phyloP scores from a whole-genome alignment of 1,140 invertebrate species.

The Tribolium castaneum region DNA sequence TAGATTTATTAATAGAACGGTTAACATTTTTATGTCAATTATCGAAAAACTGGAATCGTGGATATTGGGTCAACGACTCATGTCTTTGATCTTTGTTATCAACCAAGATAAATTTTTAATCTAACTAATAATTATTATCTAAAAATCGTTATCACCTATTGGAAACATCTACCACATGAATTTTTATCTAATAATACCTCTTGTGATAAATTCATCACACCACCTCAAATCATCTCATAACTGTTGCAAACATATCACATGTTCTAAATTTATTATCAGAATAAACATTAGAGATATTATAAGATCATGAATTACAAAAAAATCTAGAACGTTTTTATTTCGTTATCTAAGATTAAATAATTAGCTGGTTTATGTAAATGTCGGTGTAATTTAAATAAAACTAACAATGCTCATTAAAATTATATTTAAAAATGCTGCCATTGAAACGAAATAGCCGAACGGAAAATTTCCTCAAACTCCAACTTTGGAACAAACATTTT shows the following conservation, averaged over 20 bases:
- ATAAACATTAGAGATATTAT: not conserved
- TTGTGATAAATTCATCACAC: not conserved
- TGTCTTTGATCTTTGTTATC: conserved; percentile 8
- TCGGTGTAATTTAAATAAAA: not conserved
- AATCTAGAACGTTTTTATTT: not conserved
- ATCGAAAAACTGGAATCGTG: not conserved
- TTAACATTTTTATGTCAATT: no score
- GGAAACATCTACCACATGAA: not conserved
- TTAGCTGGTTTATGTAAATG: conserved; percentile 3
- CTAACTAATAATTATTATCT: not conserved
- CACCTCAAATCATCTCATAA: not conserved
- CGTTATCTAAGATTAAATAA: not conserved
- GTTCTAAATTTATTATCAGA: not conserved
- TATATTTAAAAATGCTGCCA: not conserved
- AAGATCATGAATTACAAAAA: not conserved
- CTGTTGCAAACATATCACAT: not conserved
- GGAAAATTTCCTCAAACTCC: no score
- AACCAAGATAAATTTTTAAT: not conserved
- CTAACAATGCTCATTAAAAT: not conserved
- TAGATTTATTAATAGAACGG: not conserved
- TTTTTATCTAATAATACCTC: not conserved
- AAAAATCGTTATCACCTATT: conserved; percentile 10
- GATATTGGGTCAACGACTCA: conserved; percentile 1
- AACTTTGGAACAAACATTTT: no score
- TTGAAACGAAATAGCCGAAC: no score